Evolutionary conservation across 2,888 invertebrate species (phyloP).

Genomic region (Nomada ruficornis): DNA sequence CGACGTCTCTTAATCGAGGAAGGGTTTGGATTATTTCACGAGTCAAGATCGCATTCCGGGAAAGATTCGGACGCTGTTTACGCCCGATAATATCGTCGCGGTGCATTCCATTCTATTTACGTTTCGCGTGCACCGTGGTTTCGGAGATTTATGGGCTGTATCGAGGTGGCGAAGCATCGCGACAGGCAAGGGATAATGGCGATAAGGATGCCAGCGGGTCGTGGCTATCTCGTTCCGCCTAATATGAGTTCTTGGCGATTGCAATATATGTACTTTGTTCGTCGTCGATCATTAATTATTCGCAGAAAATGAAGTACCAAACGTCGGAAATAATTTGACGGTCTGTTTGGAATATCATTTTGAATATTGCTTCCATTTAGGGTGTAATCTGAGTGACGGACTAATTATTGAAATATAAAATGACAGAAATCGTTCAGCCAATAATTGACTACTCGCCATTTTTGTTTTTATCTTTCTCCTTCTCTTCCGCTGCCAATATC

Average conservation of each 20-base stretch:
- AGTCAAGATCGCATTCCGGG: constrained; percentile 1
- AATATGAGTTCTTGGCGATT: constrained; percentile 25
- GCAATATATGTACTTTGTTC: background rate
- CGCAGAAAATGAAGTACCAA: too few relatives aligned
- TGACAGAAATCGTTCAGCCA: too few relatives aligned
- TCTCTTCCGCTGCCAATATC: too few relatives aligned
- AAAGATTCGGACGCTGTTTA: constrained; percentile 35
- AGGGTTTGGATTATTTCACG: too few relatives aligned
- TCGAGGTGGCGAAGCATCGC: constrained; percentile 47
- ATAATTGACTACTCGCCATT: too few relatives aligned
- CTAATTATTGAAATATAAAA: too few relatives aligned
- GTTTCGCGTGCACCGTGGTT: constrained; percentile 39
- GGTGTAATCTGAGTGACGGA: too few relatives aligned
- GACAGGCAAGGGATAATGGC: constrained; percentile 30
- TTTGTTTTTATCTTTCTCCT: too few relatives aligned
- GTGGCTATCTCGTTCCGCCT: constrained; percentile 33
- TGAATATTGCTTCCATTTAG: too few relatives aligned
- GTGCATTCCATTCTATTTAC: constrained; percentile 50
- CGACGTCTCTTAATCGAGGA: background rate
- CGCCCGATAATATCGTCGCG: constrained; percentile 40
- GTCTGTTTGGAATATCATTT: too few relatives aligned
- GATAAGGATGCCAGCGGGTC: constrained; percentile 28
- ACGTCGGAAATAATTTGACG: too few relatives aligned
- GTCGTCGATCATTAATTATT: background rate
- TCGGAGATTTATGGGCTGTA: constrained; percentile 40